These are phyloP conservation scores for Ceratitis capitata DNA, from an alignment of 1,140 invertebrate genomes.

Conservation along the genomic window DNA sequence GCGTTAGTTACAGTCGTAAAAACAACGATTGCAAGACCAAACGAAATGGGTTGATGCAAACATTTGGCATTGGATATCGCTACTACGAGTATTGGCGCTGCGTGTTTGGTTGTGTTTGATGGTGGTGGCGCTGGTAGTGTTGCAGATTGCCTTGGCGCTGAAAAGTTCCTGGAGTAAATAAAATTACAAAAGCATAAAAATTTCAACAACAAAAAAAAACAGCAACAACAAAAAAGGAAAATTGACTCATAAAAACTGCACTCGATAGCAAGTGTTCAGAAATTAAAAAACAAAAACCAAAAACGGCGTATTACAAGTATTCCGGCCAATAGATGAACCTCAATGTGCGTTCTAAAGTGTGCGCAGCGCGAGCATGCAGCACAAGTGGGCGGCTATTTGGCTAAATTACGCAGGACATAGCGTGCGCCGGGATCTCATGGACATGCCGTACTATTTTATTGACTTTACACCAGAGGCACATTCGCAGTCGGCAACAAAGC, in stretches of 20 bases:
- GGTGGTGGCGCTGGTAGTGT: neutral
- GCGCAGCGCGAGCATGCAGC: neutral
- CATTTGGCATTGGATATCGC: neutral
- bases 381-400: neutral
- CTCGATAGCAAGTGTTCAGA: neutral
- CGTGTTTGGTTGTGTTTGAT: neutral
- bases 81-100: neutral
- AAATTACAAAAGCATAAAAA: slow-evolving; percentile 19
- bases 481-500: neutral
- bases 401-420: slow-evolving; percentile 4
- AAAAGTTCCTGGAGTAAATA: neutral
- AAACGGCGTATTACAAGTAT: no score
- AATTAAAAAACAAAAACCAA: no score
- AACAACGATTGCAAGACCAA: neutral
- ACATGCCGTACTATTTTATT: slow-evolving; percentile 14
- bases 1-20: neutral
- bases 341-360: neutral
- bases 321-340: neutral
- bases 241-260: neutral
- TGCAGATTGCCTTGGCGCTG: slow-evolving; percentile 9
- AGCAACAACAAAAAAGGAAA: neutral
- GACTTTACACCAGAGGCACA: slow-evolving; percentile 2
- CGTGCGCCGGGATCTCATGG: neutral
- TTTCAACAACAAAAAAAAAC: neutral
- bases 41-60: neutral